Base-by-base conservation (phyloP, 2,888 invertebrate genomes). In the Ypsolopha sequella region DNA sequence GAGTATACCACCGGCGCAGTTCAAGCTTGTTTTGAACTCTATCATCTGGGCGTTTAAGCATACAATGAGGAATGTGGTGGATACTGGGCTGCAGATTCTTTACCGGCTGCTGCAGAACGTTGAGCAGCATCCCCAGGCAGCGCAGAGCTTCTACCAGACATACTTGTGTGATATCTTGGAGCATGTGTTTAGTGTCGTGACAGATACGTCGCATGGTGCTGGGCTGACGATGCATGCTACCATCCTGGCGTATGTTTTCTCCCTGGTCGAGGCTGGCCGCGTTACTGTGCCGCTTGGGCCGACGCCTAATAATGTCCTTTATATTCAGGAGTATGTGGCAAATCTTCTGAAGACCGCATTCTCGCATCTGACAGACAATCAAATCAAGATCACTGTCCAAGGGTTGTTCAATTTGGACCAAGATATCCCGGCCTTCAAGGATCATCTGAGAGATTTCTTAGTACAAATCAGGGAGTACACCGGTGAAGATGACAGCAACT, bases 21-120 rank as follows among this genome's bases (percentile, higher is more conserved):
- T 99, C 80, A 98, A 98, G 77, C 89, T 99, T 68, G 97, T 99
- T 55, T 90, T 99, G 68, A 99, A 99, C 87, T 98, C 99, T 55
- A 95, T 99, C 64, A 98, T 99, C 64, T 99, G 99, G 99, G 99
- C 98, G 59, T 98, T 99, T 85, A 99, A 99, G 80, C 99, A 99
- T 77, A 98, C 98, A 39, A 99, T 99, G 99, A 91, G 99, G 65
- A 98, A 99, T 84, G 99, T 99, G 11, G 98, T 99, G 7, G 99
- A 99, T 71, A 98, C 96, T 54, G 97, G 97, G 50, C 88, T 95
- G 54, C 92, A 93, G 73, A 98, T 99, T 67, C 87, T 99, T 60
- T 93, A 93, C 69, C 89, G 94, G 74, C 88, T 99, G 74, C 86
- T 99, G 63, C 94, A 95, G 73, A 98, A 98, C 81, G 93, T 99